Evolutionary conservation across 2,888 invertebrate genomes (phyloP).

Genomic region (Megalurothrips usitatus): DNA sequence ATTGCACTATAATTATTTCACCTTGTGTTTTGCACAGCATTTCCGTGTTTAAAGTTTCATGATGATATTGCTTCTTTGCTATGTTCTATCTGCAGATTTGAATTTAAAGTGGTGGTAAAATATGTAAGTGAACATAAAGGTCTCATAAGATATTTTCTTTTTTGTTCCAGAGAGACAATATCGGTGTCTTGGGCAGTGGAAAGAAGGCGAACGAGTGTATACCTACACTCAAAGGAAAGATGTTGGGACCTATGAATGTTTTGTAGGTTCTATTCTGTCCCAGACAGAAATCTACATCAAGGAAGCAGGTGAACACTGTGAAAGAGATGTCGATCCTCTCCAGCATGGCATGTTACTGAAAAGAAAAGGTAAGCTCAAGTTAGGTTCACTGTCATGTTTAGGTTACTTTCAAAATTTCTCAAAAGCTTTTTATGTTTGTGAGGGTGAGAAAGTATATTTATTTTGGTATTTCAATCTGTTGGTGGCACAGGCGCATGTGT

Average conservation of each 20-base stretch:
- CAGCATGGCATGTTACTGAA: conserved; percentile 59
- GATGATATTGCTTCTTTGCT: neutral
- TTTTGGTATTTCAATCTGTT: conserved; percentile 29
- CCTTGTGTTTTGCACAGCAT: neutral
- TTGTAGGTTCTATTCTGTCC: conserved; percentile 57
- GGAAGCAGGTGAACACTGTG: conserved; percentile 63
- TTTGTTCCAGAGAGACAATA: conserved; percentile 55
- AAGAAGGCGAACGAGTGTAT: conserved; percentile 57
- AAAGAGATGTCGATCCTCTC: conserved; percentile 55
- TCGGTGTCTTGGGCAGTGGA: conserved; percentile 62
- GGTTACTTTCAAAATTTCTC: neutral
- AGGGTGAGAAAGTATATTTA: neutral
- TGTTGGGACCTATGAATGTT: conserved; percentile 59
- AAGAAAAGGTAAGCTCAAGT: conserved; percentile 47
- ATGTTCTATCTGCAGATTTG: neutral
- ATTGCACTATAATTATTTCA: neutral
- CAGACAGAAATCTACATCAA: conserved; percentile 60
- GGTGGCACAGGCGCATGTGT: conserved; percentile 18
- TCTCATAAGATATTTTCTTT: too few relatives aligned
- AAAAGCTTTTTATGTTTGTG: neutral
- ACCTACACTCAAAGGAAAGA: conserved; percentile 62
- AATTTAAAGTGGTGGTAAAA: neutral
- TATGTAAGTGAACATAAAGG: neutral
- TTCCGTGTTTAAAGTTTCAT: neutral
- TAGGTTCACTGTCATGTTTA: neutral